These are phyloP conservation scores for Tetragnatha versicolor DNA, from an alignment of 1,140 invertebrate genomes.

Conservation along the genomic window DNA sequence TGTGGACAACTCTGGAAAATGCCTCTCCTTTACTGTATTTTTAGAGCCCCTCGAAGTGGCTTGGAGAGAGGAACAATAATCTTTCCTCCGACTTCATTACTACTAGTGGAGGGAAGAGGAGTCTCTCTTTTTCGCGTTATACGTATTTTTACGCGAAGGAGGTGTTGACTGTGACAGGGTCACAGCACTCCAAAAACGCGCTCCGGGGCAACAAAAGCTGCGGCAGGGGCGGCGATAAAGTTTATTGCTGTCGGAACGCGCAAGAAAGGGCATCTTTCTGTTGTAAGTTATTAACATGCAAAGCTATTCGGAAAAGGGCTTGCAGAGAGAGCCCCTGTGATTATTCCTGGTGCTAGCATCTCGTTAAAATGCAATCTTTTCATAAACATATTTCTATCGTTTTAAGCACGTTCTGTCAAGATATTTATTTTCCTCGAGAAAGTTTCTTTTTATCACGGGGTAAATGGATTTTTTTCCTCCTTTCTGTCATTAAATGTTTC, in stretches of 20 bases:
- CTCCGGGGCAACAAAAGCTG: not conserved
- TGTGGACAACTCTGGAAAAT: not conserved
- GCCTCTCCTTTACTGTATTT: slow-evolving; percentile 17
- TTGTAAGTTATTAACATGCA: slow-evolving; percentile 45
- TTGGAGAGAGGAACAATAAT: slow-evolving; percentile 21
- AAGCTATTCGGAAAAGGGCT: slow-evolving; percentile 28
- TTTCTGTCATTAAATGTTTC: slow-evolving; percentile 34
- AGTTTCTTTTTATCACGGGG: slow-evolving; percentile 13
- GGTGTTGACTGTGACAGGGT: slow-evolving; percentile 27
- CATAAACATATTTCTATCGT: slow-evolving; percentile 29
- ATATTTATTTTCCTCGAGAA: slow-evolving; percentile 1
- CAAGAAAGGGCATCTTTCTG: not conserved
- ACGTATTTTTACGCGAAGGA: not conserved
- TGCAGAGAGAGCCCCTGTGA: not conserved
- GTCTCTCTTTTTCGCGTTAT: not conserved
- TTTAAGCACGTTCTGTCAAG: slow-evolving; percentile 22
- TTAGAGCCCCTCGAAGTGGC: slow-evolving; percentile 15
- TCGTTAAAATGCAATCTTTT: slow-evolving; percentile 52
- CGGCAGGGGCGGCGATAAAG: slow-evolving; percentile 19
- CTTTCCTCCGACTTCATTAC: slow-evolving; percentile 45
- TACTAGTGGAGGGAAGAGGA: not conserved
- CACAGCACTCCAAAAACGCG: too few species aligned
- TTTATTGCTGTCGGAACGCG: slow-evolving; percentile 34
- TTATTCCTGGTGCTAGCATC: slow-evolving; percentile 18
- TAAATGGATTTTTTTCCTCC: slow-evolving; percentile 17